Conservation (phyloP, 2,888 invertebrate genomes). For the Pomacea canaliculata region DNA sequence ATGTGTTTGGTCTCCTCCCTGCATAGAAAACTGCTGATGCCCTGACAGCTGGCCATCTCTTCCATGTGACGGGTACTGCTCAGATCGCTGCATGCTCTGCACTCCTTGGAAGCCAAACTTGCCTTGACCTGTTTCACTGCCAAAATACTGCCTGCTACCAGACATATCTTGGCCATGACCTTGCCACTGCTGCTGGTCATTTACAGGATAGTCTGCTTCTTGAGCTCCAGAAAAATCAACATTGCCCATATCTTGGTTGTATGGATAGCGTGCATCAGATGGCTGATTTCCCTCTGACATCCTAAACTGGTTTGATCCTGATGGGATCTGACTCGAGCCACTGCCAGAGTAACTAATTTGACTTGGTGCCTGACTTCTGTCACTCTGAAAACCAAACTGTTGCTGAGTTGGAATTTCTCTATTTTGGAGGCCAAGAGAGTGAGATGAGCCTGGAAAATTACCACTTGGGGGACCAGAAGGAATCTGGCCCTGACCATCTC, state of each 20-base stretch:
- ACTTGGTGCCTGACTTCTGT: conserved; percentile 2
- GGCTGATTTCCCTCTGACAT: not conserved
- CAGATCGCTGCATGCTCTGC: conserved; percentile 2
- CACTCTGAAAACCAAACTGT: conserved; percentile 2
- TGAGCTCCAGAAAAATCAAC: conserved; percentile 1
- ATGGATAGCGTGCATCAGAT: not conserved
- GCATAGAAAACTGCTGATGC: conserved; percentile 15
- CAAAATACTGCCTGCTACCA: conserved; percentile 8
- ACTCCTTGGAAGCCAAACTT: not conserved
- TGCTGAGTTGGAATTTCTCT: conserved; percentile 1
- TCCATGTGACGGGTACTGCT: conserved; percentile 3
- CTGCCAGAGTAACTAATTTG: not conserved
- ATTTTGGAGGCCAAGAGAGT: not conserved
- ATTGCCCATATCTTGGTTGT: conserved; percentile 7
- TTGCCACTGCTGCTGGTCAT: conserved; percentile 22
- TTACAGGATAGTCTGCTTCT: conserved; percentile 11
- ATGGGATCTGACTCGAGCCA: not conserved
- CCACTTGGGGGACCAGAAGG: no score
- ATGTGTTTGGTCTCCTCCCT: not conserved
- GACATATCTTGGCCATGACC: conserved; percentile 11
- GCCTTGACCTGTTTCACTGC: conserved; percentile 1
- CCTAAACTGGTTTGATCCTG: not conserved
- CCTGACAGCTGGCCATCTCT: not conserved
- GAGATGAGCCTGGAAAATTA: not conserved
- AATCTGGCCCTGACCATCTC: conserved; percentile 17